Conservation (phyloP, 2,113 vertebrate species). For the Terrapene triunguis region DNA sequence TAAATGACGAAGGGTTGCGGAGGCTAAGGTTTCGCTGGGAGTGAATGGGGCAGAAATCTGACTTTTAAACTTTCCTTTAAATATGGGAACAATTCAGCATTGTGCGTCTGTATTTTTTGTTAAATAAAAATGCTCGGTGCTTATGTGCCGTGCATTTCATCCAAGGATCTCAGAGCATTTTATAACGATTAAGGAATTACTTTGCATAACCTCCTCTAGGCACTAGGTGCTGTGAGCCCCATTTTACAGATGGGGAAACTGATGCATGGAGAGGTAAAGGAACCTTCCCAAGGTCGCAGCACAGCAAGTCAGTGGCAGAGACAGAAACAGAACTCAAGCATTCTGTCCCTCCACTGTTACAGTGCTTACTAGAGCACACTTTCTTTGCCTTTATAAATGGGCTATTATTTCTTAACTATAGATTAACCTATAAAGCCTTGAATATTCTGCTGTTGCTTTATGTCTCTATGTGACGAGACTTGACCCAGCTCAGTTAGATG, state of each 20-base stretch:
- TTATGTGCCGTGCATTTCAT: rapidly evolving
- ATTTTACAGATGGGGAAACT: neutral
- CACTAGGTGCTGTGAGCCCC: neutral
- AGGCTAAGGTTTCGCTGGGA: neutral
- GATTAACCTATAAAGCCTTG: slow-evolving; percentile 57
- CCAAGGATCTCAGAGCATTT: neutral
- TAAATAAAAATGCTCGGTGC: neutral
- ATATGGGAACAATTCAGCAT: neutral
- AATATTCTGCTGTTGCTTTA: slow-evolving; percentile 61
- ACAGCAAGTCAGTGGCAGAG: neutral
- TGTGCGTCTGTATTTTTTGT: neutral
- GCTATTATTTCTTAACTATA: slow-evolving; percentile 60
- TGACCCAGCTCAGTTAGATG: neutral
- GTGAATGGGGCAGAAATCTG: rapidly evolving
- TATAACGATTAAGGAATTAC: rapidly evolving
- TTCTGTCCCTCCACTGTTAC: neutral
- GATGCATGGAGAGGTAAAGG: neutral
- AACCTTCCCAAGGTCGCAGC: neutral
- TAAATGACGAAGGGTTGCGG: rapidly evolving
- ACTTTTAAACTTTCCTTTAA: neutral
- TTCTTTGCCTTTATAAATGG: neutral
- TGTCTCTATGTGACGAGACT: slow-evolving; percentile 34
- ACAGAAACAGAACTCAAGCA: neutral
- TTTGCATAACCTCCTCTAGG: rapidly evolving
- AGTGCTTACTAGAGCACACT: neutral